Evolutionary conservation across 2,113 vertebrate species (phyloP).

Genomic region (Amia ocellicauda): DNA sequence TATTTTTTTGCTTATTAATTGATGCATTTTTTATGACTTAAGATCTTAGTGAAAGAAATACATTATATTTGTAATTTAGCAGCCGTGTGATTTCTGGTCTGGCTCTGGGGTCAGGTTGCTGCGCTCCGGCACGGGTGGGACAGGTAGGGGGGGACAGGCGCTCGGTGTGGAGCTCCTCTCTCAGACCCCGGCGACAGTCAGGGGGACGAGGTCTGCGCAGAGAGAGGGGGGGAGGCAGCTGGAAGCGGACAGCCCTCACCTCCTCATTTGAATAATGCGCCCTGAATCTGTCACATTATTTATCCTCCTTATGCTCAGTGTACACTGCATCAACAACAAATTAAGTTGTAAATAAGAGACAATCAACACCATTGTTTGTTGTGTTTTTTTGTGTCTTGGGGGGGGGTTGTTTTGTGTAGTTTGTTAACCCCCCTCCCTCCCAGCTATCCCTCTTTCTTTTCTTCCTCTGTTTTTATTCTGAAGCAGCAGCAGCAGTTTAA

Average conservation of each 20-base stretch:
- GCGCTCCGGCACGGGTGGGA: too few species aligned
- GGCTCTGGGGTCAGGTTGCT: too few species aligned
- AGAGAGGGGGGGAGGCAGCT: constrained; percentile 82
- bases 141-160: too few species aligned
- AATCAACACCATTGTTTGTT: constrained; percentile 93
- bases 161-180: constrained; percentile 40
- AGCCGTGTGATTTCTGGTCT: too few species aligned
- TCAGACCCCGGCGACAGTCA: constrained; percentile 43
- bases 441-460: constrained; percentile 28
- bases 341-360: constrained; percentile 97
- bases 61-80: too few species aligned
- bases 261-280: constrained; percentile 98
- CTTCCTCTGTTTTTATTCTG: constrained; percentile 34
- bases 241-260: constrained; percentile 84
- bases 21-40: too few species aligned
- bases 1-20: too few species aligned
- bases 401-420: constrained; percentile 43
- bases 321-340: constrained; percentile 88
- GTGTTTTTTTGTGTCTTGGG: constrained; percentile 71
- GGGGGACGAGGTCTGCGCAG: constrained; percentile 82
- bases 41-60: too few species aligned
- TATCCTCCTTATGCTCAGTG: constrained; percentile 91
- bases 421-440: constrained; percentile 28
- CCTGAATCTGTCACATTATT: constrained; percentile 94
- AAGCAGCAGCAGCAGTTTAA: constrained; percentile 23